A percentile compares a stretch with the other conserved stretches of the same genome.
Conservation (phyloP, 2,113 vertebrate species). For the Caranx ignobilis region DNA sequence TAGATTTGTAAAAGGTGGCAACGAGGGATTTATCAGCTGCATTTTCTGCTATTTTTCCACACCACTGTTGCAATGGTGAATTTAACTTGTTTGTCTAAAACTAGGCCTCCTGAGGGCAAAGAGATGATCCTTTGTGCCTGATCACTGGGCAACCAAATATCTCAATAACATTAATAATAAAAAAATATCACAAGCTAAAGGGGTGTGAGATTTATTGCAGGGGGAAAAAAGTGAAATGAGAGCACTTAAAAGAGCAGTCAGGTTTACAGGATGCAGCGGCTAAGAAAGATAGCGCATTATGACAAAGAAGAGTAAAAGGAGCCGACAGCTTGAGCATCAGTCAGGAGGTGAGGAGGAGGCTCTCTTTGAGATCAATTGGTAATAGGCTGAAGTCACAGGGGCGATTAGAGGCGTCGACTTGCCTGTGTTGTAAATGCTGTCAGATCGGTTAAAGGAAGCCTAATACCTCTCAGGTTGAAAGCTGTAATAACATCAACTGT, state of each 20-base stretch:
- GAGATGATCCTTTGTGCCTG: conserved; percentile 35
- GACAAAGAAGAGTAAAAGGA: conserved; percentile 68
- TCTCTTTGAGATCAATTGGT: conserved; percentile 81
- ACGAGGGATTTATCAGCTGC: conserved; percentile 58
- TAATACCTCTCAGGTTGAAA: conserved; percentile 87
- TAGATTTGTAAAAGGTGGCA: conserved; percentile 65
- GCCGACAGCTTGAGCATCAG: conserved; percentile 63
- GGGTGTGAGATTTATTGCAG: conserved; percentile 38
- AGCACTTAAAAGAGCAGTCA: conserved; percentile 49
- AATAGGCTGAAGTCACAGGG: conserved; percentile 82
- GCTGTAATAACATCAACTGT: conserved; percentile 84
- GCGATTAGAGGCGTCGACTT: conserved; percentile 80
- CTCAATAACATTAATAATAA: conserved; percentile 42
- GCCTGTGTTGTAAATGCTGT: conserved; percentile 84
- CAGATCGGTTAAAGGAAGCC: conserved; percentile 84
- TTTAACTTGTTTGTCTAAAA: conserved; percentile 50
- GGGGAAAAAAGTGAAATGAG: conserved; percentile 28
- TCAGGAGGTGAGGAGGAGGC: conserved; percentile 68
- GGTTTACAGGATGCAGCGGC: conserved; percentile 36
- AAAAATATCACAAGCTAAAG: conserved; percentile 26
- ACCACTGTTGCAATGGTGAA: conserved; percentile 44
- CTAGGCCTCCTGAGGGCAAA: conserved; percentile 44
- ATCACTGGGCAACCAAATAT: conserved; percentile 38
- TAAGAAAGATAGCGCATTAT: conserved; percentile 63
- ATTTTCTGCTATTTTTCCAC: conserved; percentile 49